Evolutionary conservation across 2,797 vertebrate genomes (phyloP).

Genomic region (Bufotes viridis): DNA sequence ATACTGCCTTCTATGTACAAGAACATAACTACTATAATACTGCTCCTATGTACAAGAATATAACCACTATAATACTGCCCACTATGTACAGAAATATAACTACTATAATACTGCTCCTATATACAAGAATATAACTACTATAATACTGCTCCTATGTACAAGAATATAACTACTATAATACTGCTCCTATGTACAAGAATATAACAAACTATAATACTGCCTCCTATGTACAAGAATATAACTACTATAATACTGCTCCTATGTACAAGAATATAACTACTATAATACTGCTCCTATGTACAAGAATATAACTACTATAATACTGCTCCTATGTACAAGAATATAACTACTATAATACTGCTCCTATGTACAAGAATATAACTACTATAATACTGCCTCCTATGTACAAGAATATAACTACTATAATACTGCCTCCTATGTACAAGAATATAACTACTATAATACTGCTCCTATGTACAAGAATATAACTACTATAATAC

Average conservation of each 20-base stretch:
- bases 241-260: slow-evolving; percentile 5
- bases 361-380: background rate
- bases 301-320: background rate
- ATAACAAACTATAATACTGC: background rate
- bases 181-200: background rate
- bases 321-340: background rate
- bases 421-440: background rate
- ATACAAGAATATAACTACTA: background rate
- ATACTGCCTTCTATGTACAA: background rate
- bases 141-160: background rate
- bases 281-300: background rate
- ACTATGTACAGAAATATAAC: background rate
- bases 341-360: slow-evolving; percentile 1
- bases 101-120: background rate
- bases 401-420: background rate
- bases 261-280: background rate
- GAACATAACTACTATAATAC: background rate
- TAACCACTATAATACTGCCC: background rate
- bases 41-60: background rate
- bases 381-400: slow-evolving; percentile 4
- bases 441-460: background rate
- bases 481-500: background rate
- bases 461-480: background rate
- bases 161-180: background rate
- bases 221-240: background rate